Evolutionary conservation across 2,888 invertebrate genomes (phyloP), one percentile per base, ranked within the genome.

Genomic region (Callimorpha dominula): DNA sequence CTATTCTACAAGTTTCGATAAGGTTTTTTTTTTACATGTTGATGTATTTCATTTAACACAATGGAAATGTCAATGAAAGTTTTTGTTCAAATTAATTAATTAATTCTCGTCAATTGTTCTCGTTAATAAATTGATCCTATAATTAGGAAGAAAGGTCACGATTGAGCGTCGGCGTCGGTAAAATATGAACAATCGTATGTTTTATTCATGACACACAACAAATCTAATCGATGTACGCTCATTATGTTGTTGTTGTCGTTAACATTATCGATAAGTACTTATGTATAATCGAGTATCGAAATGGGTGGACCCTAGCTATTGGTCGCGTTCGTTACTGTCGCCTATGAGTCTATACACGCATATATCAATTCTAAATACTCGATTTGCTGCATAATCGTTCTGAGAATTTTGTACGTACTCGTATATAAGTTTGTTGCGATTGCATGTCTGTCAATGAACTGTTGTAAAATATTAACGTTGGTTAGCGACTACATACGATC

Each of bases 401-500:
- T 67, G 63, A 76, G 75, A 78, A 81, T 76, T 69, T 12, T 71
- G 50, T 73, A 75, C 71, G 73, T 68, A 60, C 73, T 75, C 43
- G 72, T 66, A 62, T 63, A 14, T 65, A 74, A 72, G 76, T 78
- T 72, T 68, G 70, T 79, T 81, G 78, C 83, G 74, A 81, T 72
- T 74, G 73, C 75, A 72, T 65, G 72, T 80, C 80, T 85, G 85
- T 85, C 86, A 89, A 88, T 88, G 86, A 85, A 85, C 83, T 85
- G 79, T 87, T 87, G 84, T 78, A 80, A 83, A 84, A 84, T 87
- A 88, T 91, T 91, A 89, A 86, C 89, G 85, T 87, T 81, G 79
- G 85, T 91, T 90, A 90, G 82, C 88, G 81, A 84, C 73, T 78
- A 65, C 71, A 80, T 80, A 77, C 40, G 72, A 65, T 72, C 65